A percentile compares a stretch with the other conserved stretches of the same genome.
Evolutionary conservation across 92 coral and sea anemone species (phyloP).

Genomic region (Diadumene lineata): DNA sequence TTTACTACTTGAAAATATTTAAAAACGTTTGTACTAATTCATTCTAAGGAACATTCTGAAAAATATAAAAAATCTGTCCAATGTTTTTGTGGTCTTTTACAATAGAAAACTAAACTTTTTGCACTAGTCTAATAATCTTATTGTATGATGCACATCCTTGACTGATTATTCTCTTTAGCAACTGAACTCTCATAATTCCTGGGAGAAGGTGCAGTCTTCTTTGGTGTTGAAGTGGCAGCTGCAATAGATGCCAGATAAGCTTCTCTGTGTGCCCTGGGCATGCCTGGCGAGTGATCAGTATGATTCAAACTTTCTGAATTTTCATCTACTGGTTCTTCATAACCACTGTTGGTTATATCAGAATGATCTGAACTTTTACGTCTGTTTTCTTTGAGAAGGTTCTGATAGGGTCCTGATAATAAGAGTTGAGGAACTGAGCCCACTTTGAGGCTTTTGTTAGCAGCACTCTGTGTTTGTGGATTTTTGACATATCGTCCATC

Average conservation of each 20-base stretch:
- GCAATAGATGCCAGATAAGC: slow-evolving; percentile 86
- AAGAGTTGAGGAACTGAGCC: slow-evolving; percentile 8
- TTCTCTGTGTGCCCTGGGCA: slow-evolving; percentile 84
- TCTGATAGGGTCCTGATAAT: slow-evolving; percentile 42
- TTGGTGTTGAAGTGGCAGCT: slow-evolving; percentile 38
- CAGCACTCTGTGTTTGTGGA: slow-evolving; percentile 24
- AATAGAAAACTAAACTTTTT: neutral
- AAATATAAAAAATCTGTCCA: no score
- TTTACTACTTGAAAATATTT: no score
- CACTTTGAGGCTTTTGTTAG: slow-evolving; percentile 12
- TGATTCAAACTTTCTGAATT: neutral
- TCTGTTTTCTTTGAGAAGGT: slow-evolving; percentile 16
- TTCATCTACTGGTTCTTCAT: slow-evolving; percentile 75
- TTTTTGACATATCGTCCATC: slow-evolving; percentile 25
- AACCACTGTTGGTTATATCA: slow-evolving; percentile 48
- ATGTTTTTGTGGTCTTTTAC: no score
- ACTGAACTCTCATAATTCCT: slow-evolving; percentile 15
- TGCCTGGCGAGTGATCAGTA: slow-evolving; percentile 50
- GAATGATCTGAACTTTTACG: slow-evolving; percentile 14
- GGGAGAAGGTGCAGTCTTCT: neutral
- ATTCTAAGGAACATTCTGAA: no score
- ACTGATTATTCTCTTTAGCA: slow-evolving; percentile 10
- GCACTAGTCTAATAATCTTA: neutral
- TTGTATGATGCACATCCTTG: slow-evolving; percentile 34
- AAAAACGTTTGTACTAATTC: no score